Evolutionary conservation across 1,140 invertebrate genomes (phyloP).

Genomic region (Agraylea sexmaculata): DNA sequence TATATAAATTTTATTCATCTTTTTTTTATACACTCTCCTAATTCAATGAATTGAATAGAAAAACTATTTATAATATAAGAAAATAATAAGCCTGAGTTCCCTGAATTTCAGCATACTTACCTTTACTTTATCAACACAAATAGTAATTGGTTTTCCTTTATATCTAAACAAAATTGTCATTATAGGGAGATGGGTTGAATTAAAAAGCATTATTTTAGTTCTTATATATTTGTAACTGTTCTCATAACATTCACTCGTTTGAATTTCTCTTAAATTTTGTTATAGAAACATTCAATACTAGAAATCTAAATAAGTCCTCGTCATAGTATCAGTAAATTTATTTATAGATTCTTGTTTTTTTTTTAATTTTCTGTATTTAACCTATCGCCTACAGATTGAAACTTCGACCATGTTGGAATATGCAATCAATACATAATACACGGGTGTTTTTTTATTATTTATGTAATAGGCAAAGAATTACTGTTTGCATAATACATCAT

Average conservation of each 20-base stretch:
- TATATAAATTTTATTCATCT: too few relatives aligned
- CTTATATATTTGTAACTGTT: slow-evolving; percentile 20
- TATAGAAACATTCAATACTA: slow-evolving; percentile 20
- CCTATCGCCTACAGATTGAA: slow-evolving; percentile 17
- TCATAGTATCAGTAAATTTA: too few relatives aligned
- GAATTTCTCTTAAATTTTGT: slow-evolving; percentile 18
- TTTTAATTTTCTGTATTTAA: slow-evolving; percentile 17
- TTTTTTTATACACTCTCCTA: too few relatives aligned
- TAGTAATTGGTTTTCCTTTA: too few relatives aligned
- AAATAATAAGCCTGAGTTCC: too few relatives aligned
- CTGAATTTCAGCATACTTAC: too few relatives aligned
- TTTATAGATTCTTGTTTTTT: slow-evolving; percentile 17
- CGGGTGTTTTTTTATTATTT: slow-evolving; percentile 13
- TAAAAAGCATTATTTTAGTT: slow-evolving; percentile 1
- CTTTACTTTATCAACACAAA: too few relatives aligned
- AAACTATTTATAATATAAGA: too few relatives aligned
- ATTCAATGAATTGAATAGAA: too few relatives aligned
- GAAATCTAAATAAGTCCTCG: slow-evolving; percentile 18
- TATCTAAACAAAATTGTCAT: too few relatives aligned
- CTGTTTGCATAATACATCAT: slow-evolving; percentile 16
- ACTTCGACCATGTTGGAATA: slow-evolving; percentile 18
- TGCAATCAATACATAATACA: slow-evolving; percentile 17
- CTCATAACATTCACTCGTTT: slow-evolving; percentile 19
- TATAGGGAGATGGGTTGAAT: too few relatives aligned
- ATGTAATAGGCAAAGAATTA: slow-evolving; percentile 15